A percentile compares a stretch with the other conserved stretches of the same genome.
Evolutionary conservation across 2,888 invertebrate genomes (phyloP).

Genomic region (Seira ritae): DNA sequence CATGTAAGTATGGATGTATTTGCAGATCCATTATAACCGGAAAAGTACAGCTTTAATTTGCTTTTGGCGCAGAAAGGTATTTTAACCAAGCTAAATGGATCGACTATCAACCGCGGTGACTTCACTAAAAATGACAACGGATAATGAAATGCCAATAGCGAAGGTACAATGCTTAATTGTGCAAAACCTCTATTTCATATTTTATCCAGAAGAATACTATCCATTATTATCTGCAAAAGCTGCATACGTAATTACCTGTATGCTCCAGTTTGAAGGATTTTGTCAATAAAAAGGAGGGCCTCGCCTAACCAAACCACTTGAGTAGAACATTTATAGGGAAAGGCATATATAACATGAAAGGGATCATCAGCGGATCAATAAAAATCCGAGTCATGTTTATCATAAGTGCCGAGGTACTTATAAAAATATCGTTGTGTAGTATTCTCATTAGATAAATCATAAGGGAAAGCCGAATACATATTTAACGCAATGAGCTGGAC

Average conservation of each 20-base stretch:
- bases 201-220: background rate
- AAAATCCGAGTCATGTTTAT: background rate
- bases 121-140: too few species aligned
- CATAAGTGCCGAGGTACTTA: slow-evolving; percentile 15
- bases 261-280: slow-evolving; percentile 1
- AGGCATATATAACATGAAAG: slow-evolving; percentile 12
- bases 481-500: background rate
- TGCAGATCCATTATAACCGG: too few species aligned
- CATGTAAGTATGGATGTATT: too few species aligned
- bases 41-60: too few species aligned
- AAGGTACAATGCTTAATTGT: background rate
- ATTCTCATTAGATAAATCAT: background rate
- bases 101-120: too few species aligned
- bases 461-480: background rate
- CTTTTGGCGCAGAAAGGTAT: too few species aligned
- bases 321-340: background rate
- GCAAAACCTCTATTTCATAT: background rate
- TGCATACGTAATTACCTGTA: background rate
- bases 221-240: background rate
- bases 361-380: slow-evolving; percentile 4
- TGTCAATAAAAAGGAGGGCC: slow-evolving; percentile 21
- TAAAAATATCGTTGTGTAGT: background rate
- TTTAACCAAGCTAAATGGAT: too few species aligned
- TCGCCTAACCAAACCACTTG: background rate
- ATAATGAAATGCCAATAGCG: too few species aligned